Percentiles rank a stretch among this genome's conserved stretches.
Conservation (phyloP, 2,113 vertebrate species). For the Glareola pratincola region DNA sequence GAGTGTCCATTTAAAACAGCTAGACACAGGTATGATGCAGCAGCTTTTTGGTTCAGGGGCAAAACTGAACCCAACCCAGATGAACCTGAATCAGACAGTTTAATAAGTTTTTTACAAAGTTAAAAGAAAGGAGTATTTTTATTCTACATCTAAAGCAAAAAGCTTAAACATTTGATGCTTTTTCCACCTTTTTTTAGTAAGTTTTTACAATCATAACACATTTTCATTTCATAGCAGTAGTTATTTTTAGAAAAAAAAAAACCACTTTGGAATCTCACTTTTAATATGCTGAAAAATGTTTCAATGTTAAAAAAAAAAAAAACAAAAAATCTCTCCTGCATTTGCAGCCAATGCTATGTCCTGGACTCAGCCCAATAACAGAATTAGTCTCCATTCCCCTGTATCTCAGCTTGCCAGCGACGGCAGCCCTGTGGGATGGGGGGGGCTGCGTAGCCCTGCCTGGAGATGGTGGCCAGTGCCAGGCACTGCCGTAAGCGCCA, state of each 20-base stretch:
- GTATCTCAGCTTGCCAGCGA: neutral
- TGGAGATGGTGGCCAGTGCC: neutral
- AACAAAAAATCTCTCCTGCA: neutral
- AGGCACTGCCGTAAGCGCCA: fast-evolving
- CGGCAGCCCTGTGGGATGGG: fast-evolving
- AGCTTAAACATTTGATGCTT: neutral
- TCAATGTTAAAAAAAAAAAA: neutral
- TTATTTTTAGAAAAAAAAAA: neutral
- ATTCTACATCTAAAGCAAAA: neutral
- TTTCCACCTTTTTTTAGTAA: neutral
- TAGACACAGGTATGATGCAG: neutral
- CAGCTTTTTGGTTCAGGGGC: neutral
- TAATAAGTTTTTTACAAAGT: neutral
- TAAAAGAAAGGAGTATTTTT: neutral
- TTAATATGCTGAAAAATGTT: neutral
- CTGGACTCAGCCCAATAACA: neutral
- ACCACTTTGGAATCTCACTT: neutral
- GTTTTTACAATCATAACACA: neutral
- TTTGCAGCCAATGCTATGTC: neutral
- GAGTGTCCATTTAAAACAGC: neutral
- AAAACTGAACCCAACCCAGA: neutral
- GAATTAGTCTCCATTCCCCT: fast-evolving
- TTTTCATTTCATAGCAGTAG: neutral
- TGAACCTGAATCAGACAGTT: neutral
- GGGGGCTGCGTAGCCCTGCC: too few species aligned